Evolutionary conservation across 1,140 invertebrate genomes (phyloP), one percentile per base, ranked within the genome.

Genomic region (Drusus annulatus): DNA sequence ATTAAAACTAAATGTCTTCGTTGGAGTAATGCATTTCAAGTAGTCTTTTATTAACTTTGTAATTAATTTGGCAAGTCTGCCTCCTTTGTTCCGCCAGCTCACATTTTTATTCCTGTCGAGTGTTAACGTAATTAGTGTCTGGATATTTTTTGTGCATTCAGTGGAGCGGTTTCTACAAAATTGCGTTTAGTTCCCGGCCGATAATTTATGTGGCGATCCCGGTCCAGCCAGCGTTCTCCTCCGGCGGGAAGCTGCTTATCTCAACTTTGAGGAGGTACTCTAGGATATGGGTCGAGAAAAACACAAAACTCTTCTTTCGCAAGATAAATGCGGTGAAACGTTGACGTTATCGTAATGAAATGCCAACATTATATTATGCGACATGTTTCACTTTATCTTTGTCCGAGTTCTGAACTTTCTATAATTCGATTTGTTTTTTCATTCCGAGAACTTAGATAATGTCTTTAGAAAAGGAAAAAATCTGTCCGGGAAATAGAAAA

Each of bases 121-220:
- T 63, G 75, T 78, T 68, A 65, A 78, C 17, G 62, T 78, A 78
- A 78, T 78, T 78, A 78, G 76, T 78, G 62, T 78, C 62, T 50
- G 76, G 36, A 63, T 23, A 68, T 78, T 78, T 78, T 77, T 63
- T 36, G 31, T 68, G 71, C 76, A 68, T 68, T 78, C 62, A 68
- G 36, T 17, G 60, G 50, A 51, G 62, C 76, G 71, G 15, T 45
- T 21, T 56, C 54, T 8, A 58, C 51, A 28, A 58, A 75, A 75
- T 58, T 58, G 71, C 58, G 71, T 58, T 75, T 54, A 75, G 51
- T 16, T 75, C 71, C 23, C 52, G 16, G 54, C 25, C 71, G 51
- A 75, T 75, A 58, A 75, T 75, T 75, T 75, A 75, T 75, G 54
- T 75, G 71, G 10, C 71, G 51, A n/a, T 58, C 54, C 52, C 71